A percentile compares a stretch with the other conserved stretches of the same genome.
Evolutionary conservation across 2,888 invertebrate species (phyloP).

Genomic region (Marasmarcha lunaedactyla): DNA sequence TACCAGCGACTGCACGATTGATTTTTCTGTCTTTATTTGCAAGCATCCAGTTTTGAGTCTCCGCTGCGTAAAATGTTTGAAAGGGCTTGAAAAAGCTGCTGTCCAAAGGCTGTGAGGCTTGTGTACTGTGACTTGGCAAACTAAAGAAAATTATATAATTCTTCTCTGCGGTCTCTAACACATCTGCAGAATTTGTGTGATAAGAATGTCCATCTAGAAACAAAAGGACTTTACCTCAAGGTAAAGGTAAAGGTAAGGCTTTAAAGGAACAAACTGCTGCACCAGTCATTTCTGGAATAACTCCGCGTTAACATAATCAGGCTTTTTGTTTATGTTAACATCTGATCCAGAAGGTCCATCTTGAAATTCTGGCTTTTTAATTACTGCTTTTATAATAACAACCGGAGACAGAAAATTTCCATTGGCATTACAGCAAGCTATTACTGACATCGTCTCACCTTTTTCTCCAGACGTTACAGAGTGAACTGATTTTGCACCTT

Average conservation of each 20-base stretch:
- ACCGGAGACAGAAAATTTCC: constrained; percentile 5
- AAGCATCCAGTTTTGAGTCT: constrained; percentile 5
- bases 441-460: constrained; percentile 4
- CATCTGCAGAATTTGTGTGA: background rate
- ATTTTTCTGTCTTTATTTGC: background rate
- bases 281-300: constrained; percentile 3
- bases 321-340: constrained; percentile 2
- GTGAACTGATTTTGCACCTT: constrained; percentile 19
- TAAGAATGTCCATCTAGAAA: constrained; percentile 3
- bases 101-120: constrained; percentile 14
- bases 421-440: constrained; percentile 6
- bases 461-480: constrained; percentile 8
- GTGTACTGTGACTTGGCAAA: constrained; percentile 14
- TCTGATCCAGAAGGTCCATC: constrained; percentile 10
- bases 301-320: background rate
- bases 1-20: background rate
- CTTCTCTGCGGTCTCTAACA: background rate
- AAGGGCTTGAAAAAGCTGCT: constrained; percentile 7
- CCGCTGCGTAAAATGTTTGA: constrained; percentile 5
- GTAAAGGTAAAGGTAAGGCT: too few relatives aligned
- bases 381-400: constrained; percentile 3
- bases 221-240: constrained; percentile 3
- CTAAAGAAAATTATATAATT: constrained; percentile 11
- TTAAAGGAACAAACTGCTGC: constrained; percentile 1
- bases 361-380: constrained; percentile 12